A percentile compares a stretch with the other conserved stretches of the same genome.
phyloP scores from a whole-genome alignment of 2,797 vertebrate species.

The Ctenopoma kingsleyae region DNA sequence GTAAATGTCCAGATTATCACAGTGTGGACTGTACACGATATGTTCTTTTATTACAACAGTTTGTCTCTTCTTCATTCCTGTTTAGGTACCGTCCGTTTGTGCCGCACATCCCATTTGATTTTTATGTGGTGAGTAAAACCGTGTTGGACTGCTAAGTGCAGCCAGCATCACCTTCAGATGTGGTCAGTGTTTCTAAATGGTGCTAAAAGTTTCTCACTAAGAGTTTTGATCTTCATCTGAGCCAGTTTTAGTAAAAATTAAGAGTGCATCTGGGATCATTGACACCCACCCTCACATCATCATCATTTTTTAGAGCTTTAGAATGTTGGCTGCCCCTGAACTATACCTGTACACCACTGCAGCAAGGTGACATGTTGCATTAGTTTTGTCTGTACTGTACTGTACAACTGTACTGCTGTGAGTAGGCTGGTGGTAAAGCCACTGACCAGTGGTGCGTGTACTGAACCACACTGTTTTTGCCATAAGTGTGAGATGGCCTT shows the following conservation, averaged over 20 bases:
- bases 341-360: too few relatives aligned
- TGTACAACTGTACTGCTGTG: background rate
- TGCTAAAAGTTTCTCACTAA: too few relatives aligned
- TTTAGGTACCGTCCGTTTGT: slow-evolving; percentile 95
- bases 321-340: too few relatives aligned
- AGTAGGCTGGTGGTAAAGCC: background rate
- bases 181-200: background rate
- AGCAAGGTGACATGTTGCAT: too few relatives aligned
- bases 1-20: background rate
- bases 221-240: too few relatives aligned
- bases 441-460: background rate
- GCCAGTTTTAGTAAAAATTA: too few relatives aligned
- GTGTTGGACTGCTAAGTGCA: background rate
- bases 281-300: too few relatives aligned
- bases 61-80: background rate
- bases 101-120: slow-evolving; percentile 97
- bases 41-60: background rate
- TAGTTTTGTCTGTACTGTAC: background rate
- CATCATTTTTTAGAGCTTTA: too few relatives aligned
- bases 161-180: background rate
- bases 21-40: background rate
- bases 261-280: too few relatives aligned
- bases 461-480: slow-evolving; percentile 27
- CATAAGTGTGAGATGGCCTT: slow-evolving; percentile 97
- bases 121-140: slow-evolving; percentile 92